Percentiles rank a stretch among this genome's conserved stretches.
phyloP scores from a whole-genome alignment of 1,140 invertebrate genomes.

The Zaprionus nigranus region DNA sequence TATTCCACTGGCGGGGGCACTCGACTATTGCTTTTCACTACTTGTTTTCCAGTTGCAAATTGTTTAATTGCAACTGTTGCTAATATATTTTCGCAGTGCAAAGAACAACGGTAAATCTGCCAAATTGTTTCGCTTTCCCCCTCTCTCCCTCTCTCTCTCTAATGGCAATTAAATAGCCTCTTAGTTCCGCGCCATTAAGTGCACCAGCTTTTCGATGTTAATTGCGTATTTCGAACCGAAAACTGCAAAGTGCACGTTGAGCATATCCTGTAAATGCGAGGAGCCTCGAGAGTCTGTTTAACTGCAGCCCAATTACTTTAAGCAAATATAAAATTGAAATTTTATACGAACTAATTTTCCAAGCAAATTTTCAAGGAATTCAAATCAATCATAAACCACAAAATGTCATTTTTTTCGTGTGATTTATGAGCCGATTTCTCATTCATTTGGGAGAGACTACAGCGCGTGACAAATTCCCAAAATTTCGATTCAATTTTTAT shows the following conservation, averaged over 20 bases:
- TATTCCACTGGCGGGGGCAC: no score
- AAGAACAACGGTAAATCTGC: constrained; percentile 34
- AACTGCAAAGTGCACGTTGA: constrained; percentile 19
- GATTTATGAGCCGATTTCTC: not conserved
- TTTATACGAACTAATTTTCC: not conserved
- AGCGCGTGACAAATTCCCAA: not conserved
- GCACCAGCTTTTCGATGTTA: constrained; percentile 62
- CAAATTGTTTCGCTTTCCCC: constrained; percentile 4
- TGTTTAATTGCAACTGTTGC: constrained; percentile 33
- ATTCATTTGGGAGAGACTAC: not conserved
- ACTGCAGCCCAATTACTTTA: not conserved
- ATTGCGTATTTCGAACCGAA: constrained; percentile 46
- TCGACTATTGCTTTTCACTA: no score
- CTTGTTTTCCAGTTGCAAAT: constrained; percentile 19
- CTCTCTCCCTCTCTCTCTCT: not conserved
- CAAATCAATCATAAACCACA: not conserved
- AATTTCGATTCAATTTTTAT: not conserved
- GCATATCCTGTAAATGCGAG: not conserved
- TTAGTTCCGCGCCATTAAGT: constrained; percentile 33
- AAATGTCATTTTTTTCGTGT: not conserved
- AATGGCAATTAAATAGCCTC: constrained; percentile 33
- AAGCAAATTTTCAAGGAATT: not conserved
- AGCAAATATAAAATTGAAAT: not conserved
- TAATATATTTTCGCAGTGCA: constrained; percentile 15
- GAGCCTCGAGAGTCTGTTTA: not conserved